Base-by-base conservation (phyloP, 2,797 vertebrate species). In the Meda fulgida region DNA sequence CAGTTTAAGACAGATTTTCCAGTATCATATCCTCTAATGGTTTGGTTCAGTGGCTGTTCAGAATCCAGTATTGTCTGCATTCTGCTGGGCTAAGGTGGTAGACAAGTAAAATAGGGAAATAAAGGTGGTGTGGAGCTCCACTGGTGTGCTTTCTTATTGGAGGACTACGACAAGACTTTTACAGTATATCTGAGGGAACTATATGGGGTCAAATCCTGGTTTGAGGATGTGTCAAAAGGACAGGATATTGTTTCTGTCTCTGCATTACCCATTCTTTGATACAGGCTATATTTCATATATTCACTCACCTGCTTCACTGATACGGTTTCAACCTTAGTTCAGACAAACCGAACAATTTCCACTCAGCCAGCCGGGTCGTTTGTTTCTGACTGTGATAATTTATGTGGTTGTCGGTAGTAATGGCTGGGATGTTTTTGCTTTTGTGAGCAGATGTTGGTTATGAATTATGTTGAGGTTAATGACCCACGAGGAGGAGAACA, bases 381-480 rank as follows among this genome's bases (percentile, higher is more conserved):
- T 66, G 34, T 78, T 46, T 79, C 21, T 48, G 8, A 40, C 46
- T 80, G 7, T 69, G 21, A 36, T 83, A 67, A 46, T 79, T 21
- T 72, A 55, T 78, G 77, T 73, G 70, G 58, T 1, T 75, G 36
- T 72, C 78, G 67, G 31, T 46, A 38, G 78, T 72, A 72, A 58
- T 29, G 53, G 16, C 21, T 63, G 31, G 31, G 65, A 72, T 48
- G 65, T 34, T 80, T 81, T 69, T 80, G 63, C 76, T 80, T 84
- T 85, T 71, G 86, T 87, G 89, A 89, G 87, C 85, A 89, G 87
- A 86, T 89, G 87, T 85, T 87, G 79, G 85, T 55, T 83, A 83
- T 89, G 84, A 88, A 88, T 85, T 88, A 85, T 85, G 83, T 85
- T 73, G 73, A 58, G 31, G 69, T 82, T 87, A 87, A 87, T 86